These are phyloP conservation scores for Bungarus multicinctus DNA, from an alignment of 2,113 vertebrate species.

Conservation along the genomic window DNA sequence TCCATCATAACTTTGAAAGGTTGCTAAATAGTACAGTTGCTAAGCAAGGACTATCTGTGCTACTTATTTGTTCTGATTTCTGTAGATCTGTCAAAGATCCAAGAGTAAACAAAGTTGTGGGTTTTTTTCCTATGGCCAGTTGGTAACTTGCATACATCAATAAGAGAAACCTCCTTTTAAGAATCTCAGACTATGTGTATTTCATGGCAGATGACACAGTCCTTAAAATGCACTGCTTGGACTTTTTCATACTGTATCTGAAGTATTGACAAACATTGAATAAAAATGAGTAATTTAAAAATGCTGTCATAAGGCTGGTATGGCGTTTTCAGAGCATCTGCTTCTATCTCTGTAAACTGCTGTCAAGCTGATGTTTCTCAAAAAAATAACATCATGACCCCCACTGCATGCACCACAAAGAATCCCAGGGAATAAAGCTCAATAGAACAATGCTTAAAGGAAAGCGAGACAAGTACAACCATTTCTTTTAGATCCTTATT, in stretches of 20 bases:
- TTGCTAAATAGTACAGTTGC: background rate
- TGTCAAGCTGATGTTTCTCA: background rate
- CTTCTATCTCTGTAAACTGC: background rate
- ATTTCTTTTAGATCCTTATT: background rate
- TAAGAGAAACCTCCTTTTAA: background rate
- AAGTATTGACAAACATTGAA: background rate
- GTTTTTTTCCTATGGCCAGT: background rate
- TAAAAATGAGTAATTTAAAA: background rate
- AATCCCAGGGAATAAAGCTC: background rate
- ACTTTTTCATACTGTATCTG: background rate
- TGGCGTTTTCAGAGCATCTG: background rate
- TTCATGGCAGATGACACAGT: background rate
- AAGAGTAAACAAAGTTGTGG: background rate
- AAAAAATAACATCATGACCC: background rate
- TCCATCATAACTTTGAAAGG: background rate
- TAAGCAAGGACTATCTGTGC: background rate
- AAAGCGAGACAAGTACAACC: background rate
- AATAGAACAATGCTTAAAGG: background rate
- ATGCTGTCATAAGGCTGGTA: background rate
- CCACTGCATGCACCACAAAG: background rate
- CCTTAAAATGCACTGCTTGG: background rate
- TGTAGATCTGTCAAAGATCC: background rate
- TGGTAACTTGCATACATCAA: background rate
- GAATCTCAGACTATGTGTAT: background rate
- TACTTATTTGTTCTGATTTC: background rate